Evolutionary conservation across 1,140 invertebrate species (phyloP), one percentile per base, ranked within the genome.

Genomic region (Linepithema humile): DNA sequence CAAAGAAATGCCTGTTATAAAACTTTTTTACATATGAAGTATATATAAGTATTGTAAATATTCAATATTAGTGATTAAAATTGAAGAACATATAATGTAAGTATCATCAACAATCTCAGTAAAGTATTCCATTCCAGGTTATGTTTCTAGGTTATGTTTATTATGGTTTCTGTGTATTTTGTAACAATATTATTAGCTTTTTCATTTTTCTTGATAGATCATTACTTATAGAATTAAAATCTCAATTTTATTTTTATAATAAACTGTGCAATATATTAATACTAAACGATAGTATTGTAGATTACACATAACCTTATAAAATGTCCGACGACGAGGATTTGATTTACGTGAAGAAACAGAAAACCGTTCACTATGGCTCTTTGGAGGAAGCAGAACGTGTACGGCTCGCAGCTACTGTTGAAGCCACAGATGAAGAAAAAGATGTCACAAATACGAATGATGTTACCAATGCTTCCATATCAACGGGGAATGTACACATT

Each of bases 261-360:
- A 38, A 62, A 35, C 5, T 45, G 1, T 75, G 20, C 17, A 20
- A 32, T 77, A n/a, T 26, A 38, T 55, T 55, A 1, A 6, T 15
- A 78, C 2, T 9, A 45, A 62, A 53, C 20, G 9, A 15, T 26
- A 45, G 10, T 2, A 0, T 17, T 0, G 7, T 23, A 17, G 15
- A 29, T 12, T 23, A 12, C 38, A 7, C 57, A 17, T 69, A 82
- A 75, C 20, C 20, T 2, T 0, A 0, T 32, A 69, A 32, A 32
- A 98, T 98, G 98, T 98, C 97, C 38, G 98, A 98, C 91, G 98
- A 98, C 84, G 97, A 98, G 88, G 97, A 98, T 91, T 90, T 97
- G 57, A 92, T 95, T 59, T 96, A 97, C 86, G 94, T 96, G 0
- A 98, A 98, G 92, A 97, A 97, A 82, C 95, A 95, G 77, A 97